phyloP scores from a whole-genome alignment of 2,888 invertebrate species.

The Synanthedon vespiformis region DNA sequence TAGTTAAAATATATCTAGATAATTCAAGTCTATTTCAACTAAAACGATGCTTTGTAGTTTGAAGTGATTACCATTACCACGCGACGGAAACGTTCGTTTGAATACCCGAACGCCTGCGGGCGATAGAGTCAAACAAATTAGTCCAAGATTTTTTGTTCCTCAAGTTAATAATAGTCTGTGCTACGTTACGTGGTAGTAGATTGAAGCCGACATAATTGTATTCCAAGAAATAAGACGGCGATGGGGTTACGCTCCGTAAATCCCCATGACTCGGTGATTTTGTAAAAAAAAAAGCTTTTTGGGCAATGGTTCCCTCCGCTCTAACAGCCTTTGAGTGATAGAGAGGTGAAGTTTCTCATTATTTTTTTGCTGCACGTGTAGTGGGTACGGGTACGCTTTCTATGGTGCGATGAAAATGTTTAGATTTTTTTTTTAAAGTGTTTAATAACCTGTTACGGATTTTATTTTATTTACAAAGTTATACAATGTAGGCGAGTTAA shows the following conservation, averaged over 20 bases:
- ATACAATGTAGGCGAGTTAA: no score
- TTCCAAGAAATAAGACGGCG: slow-evolving; percentile 54
- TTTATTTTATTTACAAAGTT: no score
- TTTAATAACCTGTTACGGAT: no score
- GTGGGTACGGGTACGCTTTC: slow-evolving; percentile 21
- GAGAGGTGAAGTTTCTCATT: slow-evolving; percentile 36
- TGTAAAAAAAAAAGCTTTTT: slow-evolving; percentile 23
- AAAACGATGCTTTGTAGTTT: no score
- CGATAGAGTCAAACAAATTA: slow-evolving; percentile 15
- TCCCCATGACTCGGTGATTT: slow-evolving; percentile 48
- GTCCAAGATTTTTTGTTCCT: slow-evolving; percentile 25
- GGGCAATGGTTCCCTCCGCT: slow-evolving; percentile 19
- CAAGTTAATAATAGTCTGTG: slow-evolving; percentile 2
- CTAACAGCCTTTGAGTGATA: slow-evolving; percentile 14
- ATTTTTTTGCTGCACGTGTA: slow-evolving; percentile 33
- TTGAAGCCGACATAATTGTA: slow-evolving; percentile 43
- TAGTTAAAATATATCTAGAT: no score
- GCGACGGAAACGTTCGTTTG: slow-evolving; percentile 7
- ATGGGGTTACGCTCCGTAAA: slow-evolving; percentile 48
- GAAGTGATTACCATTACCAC: slow-evolving; percentile 2
- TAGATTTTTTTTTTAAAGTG: background rate
- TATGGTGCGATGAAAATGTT: slow-evolving; percentile 4
- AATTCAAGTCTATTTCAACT: background rate
- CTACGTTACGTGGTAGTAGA: slow-evolving; percentile 9
- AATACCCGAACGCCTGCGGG: slow-evolving; percentile 10